A percentile compares a stretch with the other conserved stretches of the same genome.
Evolutionary conservation across 2,113 vertebrate species (phyloP).

Genomic region (Nothobranchius kuhntae): DNA sequence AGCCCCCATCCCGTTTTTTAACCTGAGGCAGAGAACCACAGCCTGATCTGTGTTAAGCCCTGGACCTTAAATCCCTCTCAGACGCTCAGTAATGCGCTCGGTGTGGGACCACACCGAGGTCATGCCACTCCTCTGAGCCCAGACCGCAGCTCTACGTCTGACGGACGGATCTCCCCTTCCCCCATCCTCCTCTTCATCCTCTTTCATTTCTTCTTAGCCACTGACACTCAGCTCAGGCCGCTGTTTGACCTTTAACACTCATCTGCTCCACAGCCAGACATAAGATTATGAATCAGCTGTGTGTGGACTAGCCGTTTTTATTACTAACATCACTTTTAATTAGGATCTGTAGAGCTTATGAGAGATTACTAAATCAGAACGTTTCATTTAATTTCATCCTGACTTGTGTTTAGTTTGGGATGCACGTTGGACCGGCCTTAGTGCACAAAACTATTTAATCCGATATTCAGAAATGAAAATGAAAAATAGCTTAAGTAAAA

Average conservation of each 20-base stretch:
- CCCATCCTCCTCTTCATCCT: conserved; percentile 20
- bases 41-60: conserved; percentile 69
- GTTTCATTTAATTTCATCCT: neutral
- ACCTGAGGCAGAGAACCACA: conserved; percentile 43
- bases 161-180: conserved; percentile 44
- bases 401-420: neutral
- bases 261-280: conserved; percentile 1
- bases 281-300: conserved; percentile 12
- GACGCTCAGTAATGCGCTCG: conserved; percentile 61
- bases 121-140: conserved; percentile 50
- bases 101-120: conserved; percentile 53
- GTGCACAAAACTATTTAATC: too few relatives aligned
- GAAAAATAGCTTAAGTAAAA: too few relatives aligned
- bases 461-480: too few relatives aligned
- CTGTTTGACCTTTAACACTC: conserved; percentile 20
- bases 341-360: neutral
- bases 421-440: neutral
- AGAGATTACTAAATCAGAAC: neutral
- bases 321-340: conserved; percentile 13
- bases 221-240: conserved; percentile 2
- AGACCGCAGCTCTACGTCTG: conserved; percentile 34
- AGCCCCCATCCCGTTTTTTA: conserved; percentile 28
- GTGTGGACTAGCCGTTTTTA: neutral
- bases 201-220: conserved; percentile 24
- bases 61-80: conserved; percentile 68